A percentile compares a stretch with the other conserved stretches of the same genome.
Conservation (phyloP, 2,888 invertebrate genomes). For the Clivina fossor region DNA sequence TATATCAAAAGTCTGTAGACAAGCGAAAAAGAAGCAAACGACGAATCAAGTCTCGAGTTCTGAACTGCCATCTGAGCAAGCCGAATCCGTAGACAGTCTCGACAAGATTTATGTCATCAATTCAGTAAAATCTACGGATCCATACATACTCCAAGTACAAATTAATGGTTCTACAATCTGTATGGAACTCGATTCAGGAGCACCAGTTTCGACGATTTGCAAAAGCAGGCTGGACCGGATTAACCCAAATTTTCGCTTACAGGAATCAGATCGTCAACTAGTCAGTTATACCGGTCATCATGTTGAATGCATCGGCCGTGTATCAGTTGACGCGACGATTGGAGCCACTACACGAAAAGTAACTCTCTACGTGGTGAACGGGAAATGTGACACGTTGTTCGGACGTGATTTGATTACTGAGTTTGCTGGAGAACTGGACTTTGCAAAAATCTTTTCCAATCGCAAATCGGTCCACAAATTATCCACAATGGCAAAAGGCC, state of each 20-base stretch:
- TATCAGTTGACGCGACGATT: slow-evolving; percentile 11
- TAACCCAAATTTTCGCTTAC: slow-evolving; percentile 16
- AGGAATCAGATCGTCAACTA: slow-evolving; percentile 17
- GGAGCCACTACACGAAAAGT: slow-evolving; percentile 12
- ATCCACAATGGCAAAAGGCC: slow-evolving; percentile 1
- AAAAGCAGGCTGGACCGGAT: slow-evolving; percentile 5
- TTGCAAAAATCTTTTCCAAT: background rate
- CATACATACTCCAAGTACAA: slow-evolving; percentile 7
- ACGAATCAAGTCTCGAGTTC: too few species aligned
- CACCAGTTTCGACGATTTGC: slow-evolving; percentile 25
- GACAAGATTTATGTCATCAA: slow-evolving; percentile 10
- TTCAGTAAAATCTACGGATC: slow-evolving; percentile 7
- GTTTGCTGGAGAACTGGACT: slow-evolving; percentile 3
- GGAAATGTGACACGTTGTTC: slow-evolving; percentile 15
- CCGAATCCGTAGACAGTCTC: background rate
- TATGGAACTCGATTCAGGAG: slow-evolving; percentile 34
- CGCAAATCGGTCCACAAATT: background rate
- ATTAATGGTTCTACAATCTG: slow-evolving; percentile 12
- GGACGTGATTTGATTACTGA: slow-evolving; percentile 25
- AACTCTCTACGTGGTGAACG: slow-evolving; percentile 22
- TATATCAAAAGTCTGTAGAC: too few species aligned
- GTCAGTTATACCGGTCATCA: slow-evolving; percentile 26
- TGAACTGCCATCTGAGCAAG: background rate
- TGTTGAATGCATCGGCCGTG: slow-evolving; percentile 17
- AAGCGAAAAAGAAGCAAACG: too few species aligned